Evolutionary conservation across 2,888 invertebrate genomes (phyloP), one percentile per base, ranked within the genome.

Genomic region (Chorisops tibialis): DNA sequence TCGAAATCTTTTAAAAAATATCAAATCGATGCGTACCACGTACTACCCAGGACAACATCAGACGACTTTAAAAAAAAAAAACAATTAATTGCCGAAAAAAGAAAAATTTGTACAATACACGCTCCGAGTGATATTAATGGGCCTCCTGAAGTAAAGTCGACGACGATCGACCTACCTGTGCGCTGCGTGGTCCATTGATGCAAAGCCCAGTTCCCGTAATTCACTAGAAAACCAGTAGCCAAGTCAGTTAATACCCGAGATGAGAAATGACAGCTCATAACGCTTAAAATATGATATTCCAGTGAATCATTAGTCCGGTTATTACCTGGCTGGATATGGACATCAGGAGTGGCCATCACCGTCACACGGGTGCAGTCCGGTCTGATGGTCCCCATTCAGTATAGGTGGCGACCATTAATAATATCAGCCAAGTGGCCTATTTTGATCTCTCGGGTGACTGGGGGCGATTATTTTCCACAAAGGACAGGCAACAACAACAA

Each of bases 191-290:
- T 47, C 43, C 59, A 49, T 59, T 59, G 61, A 59, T 62, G 43
- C 39, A 19, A 22, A 47, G 41, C 30, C 38, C 16, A 60, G 58
- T 48, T 64, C 54, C 59, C 45, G 64, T 63, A 67, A 62, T 69
- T 69, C 68, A 58, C 59, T 66, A 67, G 68, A 69, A 72, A 68
- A 69, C 68, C 71, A 69, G 72, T 72, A 72, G 72, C 70, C 66
- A 63, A 63, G 48, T 3, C 38, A 37, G 48, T 48, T 47, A 47
- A 48, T 70, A 70, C 70, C 70, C 70, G 69, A 71, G 69, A 67
- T 71, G 69, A 70, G 68, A 71, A 68, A 72, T 72, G 69, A 70
- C 69, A 70, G 68, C 68, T 69, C 68, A 70, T 70, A 68, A 70
- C 68, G 59, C 59, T 49, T 59, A 48, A 48, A 45, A 43, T 47